Percentiles rank a stretch among this genome's conserved stretches.
Evolutionary conservation across 2,888 invertebrate species (phyloP).

Genomic region (Drosophila tanythrix): DNA sequence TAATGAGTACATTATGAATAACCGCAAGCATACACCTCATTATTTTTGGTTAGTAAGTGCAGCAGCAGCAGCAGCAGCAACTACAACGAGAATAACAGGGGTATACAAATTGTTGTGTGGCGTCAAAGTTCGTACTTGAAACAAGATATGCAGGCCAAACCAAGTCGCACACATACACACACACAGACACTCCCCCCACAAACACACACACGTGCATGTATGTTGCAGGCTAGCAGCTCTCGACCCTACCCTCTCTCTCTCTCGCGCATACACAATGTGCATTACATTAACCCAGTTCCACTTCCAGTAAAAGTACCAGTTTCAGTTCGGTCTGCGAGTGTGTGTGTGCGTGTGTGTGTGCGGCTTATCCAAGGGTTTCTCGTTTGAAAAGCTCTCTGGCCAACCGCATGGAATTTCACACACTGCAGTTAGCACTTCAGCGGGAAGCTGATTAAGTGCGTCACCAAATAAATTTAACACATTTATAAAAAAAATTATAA

Average conservation of each 20-base stretch:
- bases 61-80: slow-evolving; percentile 18
- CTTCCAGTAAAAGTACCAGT: slow-evolving; percentile 48
- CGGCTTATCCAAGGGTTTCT: slow-evolving; percentile 48
- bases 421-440: slow-evolving; percentile 37
- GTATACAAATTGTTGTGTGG: slow-evolving; percentile 42
- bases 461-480: slow-evolving; percentile 58
- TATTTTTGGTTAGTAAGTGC: slow-evolving; percentile 48
- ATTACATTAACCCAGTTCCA: slow-evolving; percentile 76
- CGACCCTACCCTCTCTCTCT: slow-evolving; percentile 9
- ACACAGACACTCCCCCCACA: neutral
- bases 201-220: slow-evolving; percentile 22
- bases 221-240: slow-evolving; percentile 21
- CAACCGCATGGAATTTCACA: slow-evolving; percentile 45
- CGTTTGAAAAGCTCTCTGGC: slow-evolving; percentile 24
- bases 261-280: slow-evolving; percentile 51
- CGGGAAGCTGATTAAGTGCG: slow-evolving; percentile 65
- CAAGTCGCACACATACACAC: slow-evolving; percentile 18
- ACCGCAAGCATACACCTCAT: slow-evolving; percentile 36
- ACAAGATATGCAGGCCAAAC: slow-evolving; percentile 73
- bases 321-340: slow-evolving; percentile 48
- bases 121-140: slow-evolving; percentile 80
- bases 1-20: slow-evolving; percentile 45
- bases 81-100: slow-evolving; percentile 21
- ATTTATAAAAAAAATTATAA: slow-evolving; percentile 11
- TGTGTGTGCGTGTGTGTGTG: slow-evolving; percentile 6